Percentiles rank a stretch among this genome's conserved stretches.
These are phyloP conservation scores for Anoplolepis gracilipes DNA, from an alignment of 1,140 invertebrate genomes.

Conservation along the genomic window DNA sequence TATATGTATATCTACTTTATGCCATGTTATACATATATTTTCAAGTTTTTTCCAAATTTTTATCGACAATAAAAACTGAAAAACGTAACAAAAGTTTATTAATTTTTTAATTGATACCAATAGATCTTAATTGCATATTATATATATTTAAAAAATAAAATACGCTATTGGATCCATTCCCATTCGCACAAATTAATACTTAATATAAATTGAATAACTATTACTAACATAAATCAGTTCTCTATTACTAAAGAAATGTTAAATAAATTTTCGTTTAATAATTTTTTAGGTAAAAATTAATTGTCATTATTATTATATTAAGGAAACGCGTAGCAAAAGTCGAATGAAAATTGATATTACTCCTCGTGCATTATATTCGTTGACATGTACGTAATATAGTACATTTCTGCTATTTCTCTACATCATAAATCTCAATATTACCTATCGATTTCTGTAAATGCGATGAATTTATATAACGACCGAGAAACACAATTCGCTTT, in stretches of 20 bases:
- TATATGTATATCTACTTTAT: not conserved
- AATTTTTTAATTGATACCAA: not conserved
- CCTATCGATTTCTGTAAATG: slow-evolving; percentile 37
- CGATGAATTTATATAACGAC: slow-evolving; percentile 44
- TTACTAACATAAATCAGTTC: not conserved
- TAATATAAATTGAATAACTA: not conserved
- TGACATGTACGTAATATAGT: too few relatives aligned
- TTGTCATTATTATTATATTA: not conserved
- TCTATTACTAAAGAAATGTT: not conserved
- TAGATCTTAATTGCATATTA: not conserved
- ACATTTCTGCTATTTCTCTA: not conserved
- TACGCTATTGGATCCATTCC: not conserved
- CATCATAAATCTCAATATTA: slow-evolving; percentile 17
- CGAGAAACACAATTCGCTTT: slow-evolving; percentile 47
- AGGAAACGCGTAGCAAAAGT: slow-evolving; percentile 5
- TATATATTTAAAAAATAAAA: too few relatives aligned
- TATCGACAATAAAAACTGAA: not conserved
- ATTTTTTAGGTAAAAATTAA: not conserved
- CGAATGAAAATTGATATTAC: slow-evolving; percentile 11
- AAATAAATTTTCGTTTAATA: slow-evolving; percentile 6
- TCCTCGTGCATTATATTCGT: not conserved
- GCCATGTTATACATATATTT: not conserved
- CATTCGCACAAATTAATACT: not conserved
- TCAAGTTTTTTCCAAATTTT: not conserved
- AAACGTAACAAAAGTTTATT: not conserved